A percentile compares a stretch with the other conserved stretches of the same genome.
phyloP scores from a whole-genome alignment of 2,113 vertebrate genomes.

The Paramisgurnus dabryanus region DNA sequence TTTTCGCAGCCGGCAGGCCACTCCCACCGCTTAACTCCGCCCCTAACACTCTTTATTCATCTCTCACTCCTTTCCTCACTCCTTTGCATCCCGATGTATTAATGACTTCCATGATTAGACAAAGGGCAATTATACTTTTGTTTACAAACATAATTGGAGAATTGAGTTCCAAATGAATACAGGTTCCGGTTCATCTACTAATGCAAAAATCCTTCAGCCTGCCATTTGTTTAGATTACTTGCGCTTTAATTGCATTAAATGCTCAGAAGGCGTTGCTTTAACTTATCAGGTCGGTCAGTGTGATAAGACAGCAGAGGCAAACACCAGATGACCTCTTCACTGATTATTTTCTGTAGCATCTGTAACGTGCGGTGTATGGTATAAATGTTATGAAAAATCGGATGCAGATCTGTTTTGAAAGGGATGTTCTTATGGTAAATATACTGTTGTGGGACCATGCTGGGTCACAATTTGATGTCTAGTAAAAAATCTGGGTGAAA shows the following conservation, averaged over 20 bases:
- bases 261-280: conserved; percentile 66
- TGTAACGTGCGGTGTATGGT: too few relatives aligned
- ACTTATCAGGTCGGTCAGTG: conserved; percentile 48
- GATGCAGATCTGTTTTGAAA: too few relatives aligned
- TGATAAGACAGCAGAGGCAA: conserved; percentile 17
- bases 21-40: background rate
- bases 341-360: background rate
- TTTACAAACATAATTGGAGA: conserved; percentile 79
- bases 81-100: conserved; percentile 46
- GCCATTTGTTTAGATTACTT: conserved; percentile 63
- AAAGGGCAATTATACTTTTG: conserved; percentile 81
- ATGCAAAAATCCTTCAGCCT: conserved; percentile 70
- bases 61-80: conserved; percentile 38
- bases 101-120: conserved; percentile 76
- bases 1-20: background rate
- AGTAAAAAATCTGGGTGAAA: background rate
- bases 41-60: conserved; percentile 45
- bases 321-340: conserved; percentile 19
- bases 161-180: conserved; percentile 78
- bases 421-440: too few relatives aligned
- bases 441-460: too few relatives aligned
- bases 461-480: too few relatives aligned
- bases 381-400: too few relatives aligned
- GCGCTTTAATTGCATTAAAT: conserved; percentile 76
- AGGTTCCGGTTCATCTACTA: conserved; percentile 78